phyloP scores from a whole-genome alignment of 1,140 invertebrate species.

The Yoshiicerus persimilis region DNA sequence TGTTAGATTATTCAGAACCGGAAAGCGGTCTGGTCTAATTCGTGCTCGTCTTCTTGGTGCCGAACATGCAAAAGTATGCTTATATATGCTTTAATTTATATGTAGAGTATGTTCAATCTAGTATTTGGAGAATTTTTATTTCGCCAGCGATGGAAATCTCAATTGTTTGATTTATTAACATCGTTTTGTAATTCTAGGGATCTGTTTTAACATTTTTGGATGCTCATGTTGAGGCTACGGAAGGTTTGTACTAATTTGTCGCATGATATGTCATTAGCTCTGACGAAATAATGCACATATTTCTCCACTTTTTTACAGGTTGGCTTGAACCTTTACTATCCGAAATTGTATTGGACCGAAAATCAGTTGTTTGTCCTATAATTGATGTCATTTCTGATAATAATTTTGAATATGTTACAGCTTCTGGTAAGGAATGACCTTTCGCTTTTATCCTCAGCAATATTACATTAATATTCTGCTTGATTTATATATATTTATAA shows the following conservation, averaged over 20 bases:
- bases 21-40: slow-evolving; percentile 88
- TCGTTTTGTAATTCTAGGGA: slow-evolving; percentile 57
- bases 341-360: slow-evolving; percentile 85
- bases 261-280: neutral
- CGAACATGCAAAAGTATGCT: slow-evolving; percentile 72
- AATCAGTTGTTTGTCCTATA: slow-evolving; percentile 93
- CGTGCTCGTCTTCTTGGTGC: slow-evolving; percentile 88
- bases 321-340: slow-evolving; percentile 91
- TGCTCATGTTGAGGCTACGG: slow-evolving; percentile 80
- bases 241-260: neutral
- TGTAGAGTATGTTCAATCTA: neutral
- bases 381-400: slow-evolving; percentile 98
- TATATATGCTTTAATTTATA: neutral
- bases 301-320: slow-evolving; percentile 55
- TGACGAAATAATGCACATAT: neutral
- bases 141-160: too few species aligned
- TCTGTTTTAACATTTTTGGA: slow-evolving; percentile 95
- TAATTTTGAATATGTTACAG: slow-evolving; percentile 90
- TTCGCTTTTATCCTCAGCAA: neutral
- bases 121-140: too few species aligned
- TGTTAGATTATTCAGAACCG: slow-evolving; percentile 80
- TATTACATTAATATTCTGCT: neutral
- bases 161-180: neutral
- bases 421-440: neutral
- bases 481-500: slow-evolving; percentile 58